A percentile compares a stretch with the other conserved stretches of the same genome.
Evolutionary conservation across 2,113 vertebrate genomes (phyloP).

Genomic region (Phaethornis superciliosus): DNA sequence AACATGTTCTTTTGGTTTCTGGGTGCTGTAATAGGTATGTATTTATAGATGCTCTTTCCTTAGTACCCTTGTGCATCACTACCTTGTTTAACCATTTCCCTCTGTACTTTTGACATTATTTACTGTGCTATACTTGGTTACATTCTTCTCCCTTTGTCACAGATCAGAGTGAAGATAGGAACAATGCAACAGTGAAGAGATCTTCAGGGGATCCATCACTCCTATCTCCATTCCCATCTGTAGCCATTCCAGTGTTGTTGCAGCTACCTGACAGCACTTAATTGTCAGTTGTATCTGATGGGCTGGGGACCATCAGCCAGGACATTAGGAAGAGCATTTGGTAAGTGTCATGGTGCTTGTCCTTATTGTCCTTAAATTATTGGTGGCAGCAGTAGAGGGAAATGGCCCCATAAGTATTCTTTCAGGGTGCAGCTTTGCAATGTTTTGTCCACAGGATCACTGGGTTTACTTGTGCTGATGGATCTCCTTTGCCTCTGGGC

Average conservation of each 20-base stretch:
- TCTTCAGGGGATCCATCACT: accelerated
- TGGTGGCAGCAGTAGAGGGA: neutral
- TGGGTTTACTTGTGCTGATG: neutral
- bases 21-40: neutral
- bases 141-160: neutral
- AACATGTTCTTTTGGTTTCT: neutral
- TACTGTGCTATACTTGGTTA: neutral
- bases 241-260: neutral
- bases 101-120: accelerated
- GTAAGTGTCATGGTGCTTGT: neutral
- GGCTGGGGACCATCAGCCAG: neutral
- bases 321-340: neutral
- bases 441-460: neutral
- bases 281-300: neutral
- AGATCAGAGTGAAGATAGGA: neutral
- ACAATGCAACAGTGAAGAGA: neutral
- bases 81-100: neutral
- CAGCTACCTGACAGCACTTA: neutral
- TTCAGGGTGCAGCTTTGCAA: neutral
- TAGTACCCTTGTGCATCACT: accelerated
- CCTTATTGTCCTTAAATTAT: neutral
- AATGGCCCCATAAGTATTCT: neutral
- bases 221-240: accelerated
- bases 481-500: neutral
- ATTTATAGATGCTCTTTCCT: slow-evolving; percentile 3